Evolutionary conservation across 2,797 vertebrate genomes (phyloP).

Genomic region (Melanotaenia boesemani): DNA sequence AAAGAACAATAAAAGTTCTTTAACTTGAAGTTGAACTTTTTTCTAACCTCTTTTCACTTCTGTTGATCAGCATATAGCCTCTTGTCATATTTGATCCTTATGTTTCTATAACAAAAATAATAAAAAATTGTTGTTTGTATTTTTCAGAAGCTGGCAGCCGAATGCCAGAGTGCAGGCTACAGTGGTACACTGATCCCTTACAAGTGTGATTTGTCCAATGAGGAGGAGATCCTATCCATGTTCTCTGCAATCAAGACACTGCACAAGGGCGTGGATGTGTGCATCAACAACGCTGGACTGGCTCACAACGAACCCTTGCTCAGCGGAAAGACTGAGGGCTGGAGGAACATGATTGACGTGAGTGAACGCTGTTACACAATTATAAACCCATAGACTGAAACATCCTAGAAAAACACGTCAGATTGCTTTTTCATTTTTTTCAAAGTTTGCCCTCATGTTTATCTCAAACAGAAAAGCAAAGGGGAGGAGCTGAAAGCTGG

Average conservation of each 20-base stretch:
- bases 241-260: conserved; percentile 94
- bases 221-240: conserved; percentile 98
- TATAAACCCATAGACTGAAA: conserved; percentile 1
- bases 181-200: conserved; percentile 92
- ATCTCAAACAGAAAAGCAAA: conserved; percentile 5
- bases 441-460: not conserved
- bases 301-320: conserved; percentile 91
- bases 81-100: not conserved
- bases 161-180: conserved; percentile 95
- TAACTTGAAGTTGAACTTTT: not conserved
- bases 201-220: conserved; percentile 94
- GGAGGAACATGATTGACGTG: conserved; percentile 96
- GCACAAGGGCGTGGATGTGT: conserved; percentile 93
- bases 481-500: conserved; percentile 24
- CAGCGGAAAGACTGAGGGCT: conserved; percentile 90
- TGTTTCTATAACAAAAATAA: not conserved
- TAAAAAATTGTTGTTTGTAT: conserved; percentile 27
- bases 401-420: not conserved
- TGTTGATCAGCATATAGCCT: not conserved
- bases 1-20: too few species aligned
- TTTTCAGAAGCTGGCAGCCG: conserved; percentile 91
- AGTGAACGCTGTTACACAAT: conserved; percentile 76
- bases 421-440: not conserved
- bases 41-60: not conserved
- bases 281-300: conserved; percentile 95